These are phyloP conservation scores for Scelioninae gen. 1 DNA, from an alignment of 2,888 invertebrate genomes.

Conservation along the genomic window DNA sequence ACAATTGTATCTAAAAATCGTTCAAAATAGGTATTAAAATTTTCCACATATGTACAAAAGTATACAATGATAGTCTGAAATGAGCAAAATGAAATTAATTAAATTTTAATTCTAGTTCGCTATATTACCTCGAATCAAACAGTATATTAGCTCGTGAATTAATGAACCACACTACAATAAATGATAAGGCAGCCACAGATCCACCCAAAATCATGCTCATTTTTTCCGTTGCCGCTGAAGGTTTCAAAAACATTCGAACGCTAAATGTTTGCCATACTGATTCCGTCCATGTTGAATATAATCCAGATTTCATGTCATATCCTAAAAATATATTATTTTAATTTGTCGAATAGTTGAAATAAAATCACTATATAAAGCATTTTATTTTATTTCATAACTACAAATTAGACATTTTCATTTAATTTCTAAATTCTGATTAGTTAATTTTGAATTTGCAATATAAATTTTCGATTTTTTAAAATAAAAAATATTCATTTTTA, in stretches of 20 bases:
- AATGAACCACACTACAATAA: conserved; percentile 85
- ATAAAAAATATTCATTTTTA: background rate
- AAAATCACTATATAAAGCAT: background rate
- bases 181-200: conserved; percentile 85
- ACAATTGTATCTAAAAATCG: too few species aligned
- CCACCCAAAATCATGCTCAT: conserved; percentile 86
- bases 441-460: too few species aligned
- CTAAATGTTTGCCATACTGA: conserved; percentile 91
- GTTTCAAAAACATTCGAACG: conserved; percentile 91
- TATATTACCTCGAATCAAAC: conserved; percentile 81
- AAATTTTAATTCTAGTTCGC: background rate
- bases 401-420: too few species aligned
- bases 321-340: conserved; percentile 84
- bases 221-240: conserved; percentile 87
- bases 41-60: background rate
- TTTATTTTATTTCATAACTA: too few species aligned
- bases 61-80: background rate
- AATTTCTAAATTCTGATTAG: too few species aligned
- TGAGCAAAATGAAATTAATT: background rate
- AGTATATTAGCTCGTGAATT: conserved; percentile 85
- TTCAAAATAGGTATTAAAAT: background rate
- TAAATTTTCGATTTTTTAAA: background rate
- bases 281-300: conserved; percentile 95
- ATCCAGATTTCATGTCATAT: conserved; percentile 90
- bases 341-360: conserved; percentile 3